Evolutionary conservation across 2,113 vertebrate species (phyloP).

Genomic region (Pipra filicauda): DNA sequence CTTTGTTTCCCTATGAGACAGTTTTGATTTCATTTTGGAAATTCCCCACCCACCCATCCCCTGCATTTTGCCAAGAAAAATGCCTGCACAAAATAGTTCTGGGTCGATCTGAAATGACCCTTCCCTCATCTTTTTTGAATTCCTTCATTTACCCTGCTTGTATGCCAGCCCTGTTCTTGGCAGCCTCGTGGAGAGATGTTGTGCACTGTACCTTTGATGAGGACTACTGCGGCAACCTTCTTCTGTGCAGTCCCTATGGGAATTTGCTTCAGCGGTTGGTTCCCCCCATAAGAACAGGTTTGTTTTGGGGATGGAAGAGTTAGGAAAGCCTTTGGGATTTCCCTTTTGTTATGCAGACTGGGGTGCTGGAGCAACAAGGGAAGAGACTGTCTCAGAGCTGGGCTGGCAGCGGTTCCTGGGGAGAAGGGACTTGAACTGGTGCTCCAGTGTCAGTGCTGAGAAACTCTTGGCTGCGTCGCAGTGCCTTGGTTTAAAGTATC

Average conservation of each 20-base stretch:
- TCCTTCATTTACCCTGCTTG: background rate
- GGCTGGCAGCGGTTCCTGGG: rapidly evolving
- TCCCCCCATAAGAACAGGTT: background rate
- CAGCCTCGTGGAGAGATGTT: background rate
- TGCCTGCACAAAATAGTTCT: background rate
- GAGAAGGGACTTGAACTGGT: background rate
- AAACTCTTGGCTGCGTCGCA: background rate
- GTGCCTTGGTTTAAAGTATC: background rate
- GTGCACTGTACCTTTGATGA: rapidly evolving
- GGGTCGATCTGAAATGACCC: background rate
- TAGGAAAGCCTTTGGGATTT: background rate
- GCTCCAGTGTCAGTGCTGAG: rapidly evolving
- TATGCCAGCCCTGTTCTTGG: background rate
- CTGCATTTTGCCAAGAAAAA: slow-evolving; percentile 9
- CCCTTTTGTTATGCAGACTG: background rate
- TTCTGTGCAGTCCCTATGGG: rapidly evolving
- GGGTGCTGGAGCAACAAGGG: rapidly evolving
- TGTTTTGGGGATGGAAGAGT: background rate
- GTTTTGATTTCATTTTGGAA: slow-evolving; percentile 28
- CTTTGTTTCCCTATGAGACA: background rate
- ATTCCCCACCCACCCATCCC: background rate
- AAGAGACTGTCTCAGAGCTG: background rate
- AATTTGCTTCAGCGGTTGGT: rapidly evolving
- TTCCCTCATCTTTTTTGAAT: background rate
- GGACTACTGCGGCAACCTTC: background rate